These are phyloP conservation scores for Myotis myotis DNA, from an alignment of 2,797 vertebrate species.

Conservation along the genomic window DNA sequence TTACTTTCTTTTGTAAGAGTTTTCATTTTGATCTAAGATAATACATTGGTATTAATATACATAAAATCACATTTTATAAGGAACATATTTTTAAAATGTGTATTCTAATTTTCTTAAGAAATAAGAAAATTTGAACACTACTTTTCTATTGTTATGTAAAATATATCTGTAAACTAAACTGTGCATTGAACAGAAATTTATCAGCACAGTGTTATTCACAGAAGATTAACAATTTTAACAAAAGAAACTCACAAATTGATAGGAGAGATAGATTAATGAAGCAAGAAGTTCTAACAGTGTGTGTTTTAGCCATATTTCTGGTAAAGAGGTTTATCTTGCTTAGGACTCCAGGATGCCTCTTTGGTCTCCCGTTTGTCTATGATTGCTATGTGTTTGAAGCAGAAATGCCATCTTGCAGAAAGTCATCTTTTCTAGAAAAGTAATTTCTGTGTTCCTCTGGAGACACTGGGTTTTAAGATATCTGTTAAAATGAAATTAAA, in stretches of 20 bases:
- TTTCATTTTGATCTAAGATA: slow-evolving; percentile 1
- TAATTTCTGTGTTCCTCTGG: slow-evolving; percentile 1
- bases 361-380: neutral
- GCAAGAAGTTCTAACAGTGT: neutral
- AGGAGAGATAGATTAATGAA: neutral
- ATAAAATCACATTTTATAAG: neutral
- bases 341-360: neutral
- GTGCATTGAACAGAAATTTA: neutral
- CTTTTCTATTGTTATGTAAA: neutral
- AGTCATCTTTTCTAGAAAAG: neutral
- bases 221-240: neutral
- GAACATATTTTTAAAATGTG: neutral
- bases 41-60: neutral
- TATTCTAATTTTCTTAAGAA: neutral
- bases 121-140: neutral
- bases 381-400: neutral
- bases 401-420: neutral
- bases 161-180: neutral
- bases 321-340: neutral
- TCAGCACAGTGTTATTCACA: neutral
- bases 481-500: slow-evolving; percentile 51
- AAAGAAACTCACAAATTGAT: neutral
- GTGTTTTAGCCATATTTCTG: neutral
- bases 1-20: slow-evolving; percentile 22
- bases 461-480: slow-evolving; percentile 30